Conservation (phyloP, 2,797 vertebrate genomes). For the Chloroceryle amazona region DNA sequence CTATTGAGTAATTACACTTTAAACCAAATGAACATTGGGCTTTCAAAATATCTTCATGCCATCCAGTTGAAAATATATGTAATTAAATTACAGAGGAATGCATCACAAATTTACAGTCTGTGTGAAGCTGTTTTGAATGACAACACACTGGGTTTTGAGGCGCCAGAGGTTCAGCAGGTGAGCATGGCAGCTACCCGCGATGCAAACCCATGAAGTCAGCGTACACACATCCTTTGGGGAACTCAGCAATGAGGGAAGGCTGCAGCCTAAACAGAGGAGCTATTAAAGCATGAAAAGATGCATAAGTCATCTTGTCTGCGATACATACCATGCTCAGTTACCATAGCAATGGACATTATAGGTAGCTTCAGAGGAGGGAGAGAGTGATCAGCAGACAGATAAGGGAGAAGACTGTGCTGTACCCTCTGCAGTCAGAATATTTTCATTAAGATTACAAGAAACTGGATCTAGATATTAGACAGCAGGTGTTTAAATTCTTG, state of each 20-base stretch:
- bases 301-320: constrained; percentile 37
- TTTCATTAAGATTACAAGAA: constrained; percentile 40
- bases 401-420: background rate
- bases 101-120: background rate
- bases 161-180: background rate
- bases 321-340: constrained; percentile 22
- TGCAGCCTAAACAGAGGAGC: background rate
- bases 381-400: constrained; percentile 47
- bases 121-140: background rate
- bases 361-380: constrained; percentile 24
- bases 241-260: background rate
- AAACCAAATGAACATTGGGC: background rate
- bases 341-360: constrained; percentile 64
- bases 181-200: background rate
- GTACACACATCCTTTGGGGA: background rate
- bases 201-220: background rate
- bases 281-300: constrained; percentile 43
- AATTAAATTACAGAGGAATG: constrained; percentile 7
- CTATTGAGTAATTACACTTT: constrained; percentile 21
- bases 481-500: background rate
- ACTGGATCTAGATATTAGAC: background rate
- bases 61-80: background rate
- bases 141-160: background rate
- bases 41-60: background rate
- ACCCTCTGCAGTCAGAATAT: background rate